Conservation (phyloP, 1,140 invertebrate genomes). For the Lethrus apterus region DNA sequence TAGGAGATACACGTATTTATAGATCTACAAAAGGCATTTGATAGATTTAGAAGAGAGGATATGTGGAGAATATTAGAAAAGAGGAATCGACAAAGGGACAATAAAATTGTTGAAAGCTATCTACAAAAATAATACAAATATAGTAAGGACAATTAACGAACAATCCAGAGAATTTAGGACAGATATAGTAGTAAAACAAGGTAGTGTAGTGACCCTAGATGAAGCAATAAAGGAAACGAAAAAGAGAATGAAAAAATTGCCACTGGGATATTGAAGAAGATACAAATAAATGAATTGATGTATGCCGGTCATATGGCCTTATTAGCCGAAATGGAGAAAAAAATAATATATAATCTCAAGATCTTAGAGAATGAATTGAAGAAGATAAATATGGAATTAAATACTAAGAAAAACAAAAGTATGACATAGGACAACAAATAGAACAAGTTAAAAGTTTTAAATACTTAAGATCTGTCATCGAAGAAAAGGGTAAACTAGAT, state of each 20-base stretch:
- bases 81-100: too few species aligned
- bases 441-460: too few species aligned
- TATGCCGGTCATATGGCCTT: not conserved
- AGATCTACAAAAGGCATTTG: too few species aligned
- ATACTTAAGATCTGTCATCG: not conserved
- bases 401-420: constrained; percentile 1
- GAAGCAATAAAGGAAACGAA: not conserved
- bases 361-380: not conserved
- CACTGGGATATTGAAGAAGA: not conserved
- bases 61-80: too few species aligned
- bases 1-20: too few species aligned
- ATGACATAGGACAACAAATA: not conserved
- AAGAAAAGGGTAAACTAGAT: not conserved
- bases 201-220: too few species aligned
- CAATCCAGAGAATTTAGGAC: too few species aligned
- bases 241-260: not conserved
- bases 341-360: not conserved
- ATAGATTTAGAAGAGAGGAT: too few species aligned
- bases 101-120: too few species aligned
- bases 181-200: too few species aligned
- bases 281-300: not conserved
- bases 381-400: not conserved
- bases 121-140: too few species aligned
- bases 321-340: not conserved
- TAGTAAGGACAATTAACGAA: too few species aligned